phyloP scores from a whole-genome alignment of 2,113 vertebrate genomes.

The Erinaceus europaeus region DNA sequence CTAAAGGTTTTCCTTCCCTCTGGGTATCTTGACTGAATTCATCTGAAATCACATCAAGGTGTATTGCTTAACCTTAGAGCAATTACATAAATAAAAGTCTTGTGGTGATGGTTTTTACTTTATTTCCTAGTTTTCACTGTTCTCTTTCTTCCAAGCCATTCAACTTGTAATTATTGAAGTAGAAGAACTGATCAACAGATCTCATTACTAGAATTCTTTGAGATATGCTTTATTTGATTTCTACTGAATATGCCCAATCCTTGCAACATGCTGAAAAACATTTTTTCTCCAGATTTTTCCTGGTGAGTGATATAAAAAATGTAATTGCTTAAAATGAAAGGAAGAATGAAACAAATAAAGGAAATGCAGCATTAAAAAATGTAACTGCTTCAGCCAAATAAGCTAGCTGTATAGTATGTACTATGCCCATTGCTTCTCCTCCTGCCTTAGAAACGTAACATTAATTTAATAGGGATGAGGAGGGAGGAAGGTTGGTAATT shows the following conservation, averaged over 20 bases:
- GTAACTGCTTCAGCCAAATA: neutral
- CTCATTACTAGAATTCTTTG: neutral
- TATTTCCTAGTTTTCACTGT: conserved; percentile 11
- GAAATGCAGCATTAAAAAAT: neutral
- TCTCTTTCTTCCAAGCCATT: conserved; percentile 28
- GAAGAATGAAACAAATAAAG: too few relatives aligned
- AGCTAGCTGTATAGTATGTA: neutral
- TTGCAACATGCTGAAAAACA: neutral
- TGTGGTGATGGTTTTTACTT: too few relatives aligned
- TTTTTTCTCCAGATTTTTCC: neutral
- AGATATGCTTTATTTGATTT: neutral
- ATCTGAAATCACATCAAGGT: neutral
- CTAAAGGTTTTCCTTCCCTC: neutral
- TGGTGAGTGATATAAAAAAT: neutral
- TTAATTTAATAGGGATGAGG: neutral
- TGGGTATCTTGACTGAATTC: neutral
- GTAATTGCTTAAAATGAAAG: neutral
- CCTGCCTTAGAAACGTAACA: neutral
- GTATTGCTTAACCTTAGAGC: conserved; percentile 28
- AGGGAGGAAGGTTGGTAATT: neutral
- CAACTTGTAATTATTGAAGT: conserved; percentile 45
- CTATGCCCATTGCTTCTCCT: neutral
- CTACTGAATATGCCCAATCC: neutral
- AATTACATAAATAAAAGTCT: conserved; percentile 10
- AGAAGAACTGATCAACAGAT: neutral